phyloP scores from a whole-genome alignment of 2,888 invertebrate species.

The Leucoptera coffeella region DNA sequence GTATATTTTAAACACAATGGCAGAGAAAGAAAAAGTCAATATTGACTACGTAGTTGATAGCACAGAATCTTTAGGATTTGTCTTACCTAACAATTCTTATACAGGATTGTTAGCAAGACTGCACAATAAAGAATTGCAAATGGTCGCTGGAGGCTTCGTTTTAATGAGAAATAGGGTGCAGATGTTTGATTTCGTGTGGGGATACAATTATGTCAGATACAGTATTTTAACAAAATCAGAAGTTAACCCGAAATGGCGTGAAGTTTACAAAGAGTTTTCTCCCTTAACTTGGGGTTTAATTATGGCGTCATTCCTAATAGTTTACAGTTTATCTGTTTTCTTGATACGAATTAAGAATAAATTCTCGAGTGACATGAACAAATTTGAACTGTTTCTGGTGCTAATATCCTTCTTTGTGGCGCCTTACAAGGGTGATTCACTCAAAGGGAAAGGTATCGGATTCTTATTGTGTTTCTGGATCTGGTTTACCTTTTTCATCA shows the following conservation, averaged over 20 bases:
- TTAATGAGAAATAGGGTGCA: constrained; percentile 17
- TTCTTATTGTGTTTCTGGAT: constrained; percentile 18
- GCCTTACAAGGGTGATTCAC: too few species aligned
- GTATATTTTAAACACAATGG: constrained; percentile 16
- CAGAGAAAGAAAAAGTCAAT: constrained; percentile 11
- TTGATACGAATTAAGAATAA: too few species aligned
- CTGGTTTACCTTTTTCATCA: constrained; percentile 23
- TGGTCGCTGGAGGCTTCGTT: constrained; percentile 17
- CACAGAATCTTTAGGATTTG: constrained; percentile 11
- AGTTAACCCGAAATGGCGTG: constrained; percentile 15
- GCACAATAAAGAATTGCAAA: constrained; percentile 13
- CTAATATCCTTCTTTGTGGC: too few species aligned
- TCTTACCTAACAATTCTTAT: constrained; percentile 16
- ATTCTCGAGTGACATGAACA: too few species aligned
- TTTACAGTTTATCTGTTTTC: too few species aligned
- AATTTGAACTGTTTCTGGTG: too few species aligned
- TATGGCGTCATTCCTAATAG: constrained; percentile 10
- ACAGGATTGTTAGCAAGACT: constrained; percentile 16
- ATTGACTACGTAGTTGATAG: constrained; percentile 11
- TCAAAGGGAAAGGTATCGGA: constrained; percentile 13
- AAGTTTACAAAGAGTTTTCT: constrained; percentile 18
- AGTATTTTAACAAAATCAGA: constrained; percentile 14
- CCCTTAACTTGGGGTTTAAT: constrained; percentile 16
- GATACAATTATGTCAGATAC: constrained; percentile 14
- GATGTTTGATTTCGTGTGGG: constrained; percentile 20